Base-by-base conservation (phyloP, 2,797 vertebrate species). In the Acipenser ruthenus region DNA sequence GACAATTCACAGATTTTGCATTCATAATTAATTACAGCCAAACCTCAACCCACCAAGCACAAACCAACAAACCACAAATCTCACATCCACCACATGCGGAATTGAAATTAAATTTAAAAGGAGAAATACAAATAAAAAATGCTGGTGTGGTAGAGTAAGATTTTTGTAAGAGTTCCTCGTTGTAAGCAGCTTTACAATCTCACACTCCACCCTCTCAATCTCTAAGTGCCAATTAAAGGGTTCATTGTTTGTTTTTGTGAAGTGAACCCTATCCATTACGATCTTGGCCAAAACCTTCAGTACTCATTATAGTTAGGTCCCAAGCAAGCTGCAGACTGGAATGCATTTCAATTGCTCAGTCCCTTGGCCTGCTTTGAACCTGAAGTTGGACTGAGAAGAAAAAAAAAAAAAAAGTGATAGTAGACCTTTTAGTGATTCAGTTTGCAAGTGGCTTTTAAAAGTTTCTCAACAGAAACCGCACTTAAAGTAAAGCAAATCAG, bases 311-410 rank as follows among this genome's bases (percentile, higher is more conserved):
- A 49, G 56, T 58, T 37, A 65, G 55, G 23, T 66, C 55, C 18
- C 60, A 13, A 48, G 47, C 6, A 37, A 10, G 23, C 13, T 66
- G 65, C 56, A 55, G 49, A 60, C 56, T 66, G 55, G 65, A 60
- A 66, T 66, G 49, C 48, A 56, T 18, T 58, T 50, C 9, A 56
- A 6, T 49, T 60, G 52, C 65, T 50, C 49, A 23, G 60, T 56
- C 10, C 7, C 48, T 49, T 56, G 48, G 13, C 50, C 12, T 58
- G 11, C 6, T 60, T 23, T 50, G 13, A 66, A 49, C 13, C 23
- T 63, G 62, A 72, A 65, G 71, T 66, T 60, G 53, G 71, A 68
- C 65, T n/a, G 11, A 58, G 11, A 11, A 58, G 2, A 58, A 5
- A 13, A 58, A 58, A 6, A 18, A 18, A 18, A 37, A 37, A 37